Evolutionary conservation across 2,888 invertebrate genomes (phyloP), one percentile per base, ranked within the genome.

Genomic region (Geophilus truncorum): DNA sequence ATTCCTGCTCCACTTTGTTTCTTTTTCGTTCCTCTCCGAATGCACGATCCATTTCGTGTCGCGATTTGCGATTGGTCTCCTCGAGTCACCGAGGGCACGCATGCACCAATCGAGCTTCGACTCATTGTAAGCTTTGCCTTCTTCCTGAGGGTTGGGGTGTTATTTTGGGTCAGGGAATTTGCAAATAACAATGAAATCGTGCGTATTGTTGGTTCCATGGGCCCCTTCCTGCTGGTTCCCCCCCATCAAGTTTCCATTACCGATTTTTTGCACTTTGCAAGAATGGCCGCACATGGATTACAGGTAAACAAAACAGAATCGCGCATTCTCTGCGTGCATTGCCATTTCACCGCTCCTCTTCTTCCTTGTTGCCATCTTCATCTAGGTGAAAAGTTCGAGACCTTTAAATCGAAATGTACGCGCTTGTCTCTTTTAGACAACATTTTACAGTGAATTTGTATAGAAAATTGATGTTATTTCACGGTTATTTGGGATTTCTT

Each of bases 161-260:
- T 62, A 62, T 62, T 62, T 62, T 62, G 57, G 57, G 57, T 62
- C 57, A 21, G 57, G 57, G 57, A 9, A 62, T 23, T 62, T 23
- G 57, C 57, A 18, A 62, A 62, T 62, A 62, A 62, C 57, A 21
- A 62, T 62, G 57, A 62, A 62, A 62, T 62, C 57, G 21, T 62
- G 57, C 57, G 7, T 62, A 62, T 62, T 62, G 57, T 62, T 62
- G 57, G 57, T 62, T 23, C 57, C 57, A 5, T 62, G 57, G 57
- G 21, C 57, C 57, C 57, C 57, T 21, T 0, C 21, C 23, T 62
- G 57, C 57, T 62, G 57, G 57, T 62, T 23, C n/a, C n/a, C n/a
- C n/a, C 57, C 57, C 57, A 18, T 62, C 57, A 21, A 62, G 23
- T 62, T 62, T 23, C 57, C 57, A 23, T 62, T 62, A 62, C 57